phyloP scores from a whole-genome alignment of 2,797 vertebrate genomes.

The Sebastes iracundus region DNA sequence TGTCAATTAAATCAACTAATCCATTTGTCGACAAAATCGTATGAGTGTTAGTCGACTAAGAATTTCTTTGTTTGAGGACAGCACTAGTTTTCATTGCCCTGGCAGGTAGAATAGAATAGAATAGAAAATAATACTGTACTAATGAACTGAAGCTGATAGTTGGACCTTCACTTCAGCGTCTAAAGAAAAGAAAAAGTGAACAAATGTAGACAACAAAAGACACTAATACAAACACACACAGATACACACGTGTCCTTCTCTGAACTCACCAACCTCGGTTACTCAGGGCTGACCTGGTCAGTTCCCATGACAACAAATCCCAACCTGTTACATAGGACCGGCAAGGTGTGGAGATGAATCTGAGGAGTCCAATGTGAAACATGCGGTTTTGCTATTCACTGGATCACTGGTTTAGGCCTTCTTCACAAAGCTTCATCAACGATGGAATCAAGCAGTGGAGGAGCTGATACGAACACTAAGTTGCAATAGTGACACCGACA shows the following conservation, averaged over 20 bases:
- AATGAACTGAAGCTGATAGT: not conserved
- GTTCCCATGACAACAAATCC: conserved; percentile 81
- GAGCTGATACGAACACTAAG: not conserved
- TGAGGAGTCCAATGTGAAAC: conserved; percentile 8
- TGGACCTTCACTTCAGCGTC: not conserved
- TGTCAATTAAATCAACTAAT: too few species aligned
- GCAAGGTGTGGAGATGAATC: conserved; percentile 8
- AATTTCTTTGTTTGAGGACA: too few species aligned
- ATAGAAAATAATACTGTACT: not conserved
- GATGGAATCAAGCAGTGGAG: not conserved
- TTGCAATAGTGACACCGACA: not conserved
- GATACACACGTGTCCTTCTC: conserved; percentile 15
- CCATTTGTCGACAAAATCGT: too few species aligned
- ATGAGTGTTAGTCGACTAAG: too few species aligned
- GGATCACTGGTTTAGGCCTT: not conserved
- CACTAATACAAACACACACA: not conserved
- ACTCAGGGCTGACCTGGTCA: conserved; percentile 42
- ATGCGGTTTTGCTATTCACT: not conserved
- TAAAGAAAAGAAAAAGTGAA: not conserved
- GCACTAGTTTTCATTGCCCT: too few species aligned
- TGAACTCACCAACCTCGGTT: conserved; percentile 40
- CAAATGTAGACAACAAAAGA: not conserved
- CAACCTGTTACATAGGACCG: conserved; percentile 14
- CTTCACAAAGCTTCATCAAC: conserved; percentile 6
- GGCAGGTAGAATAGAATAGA: not conserved